Evolutionary conservation across 2,888 invertebrate species (phyloP), one percentile per base, ranked within the genome.

Genomic region (Archaeoteleia sp.): DNA sequence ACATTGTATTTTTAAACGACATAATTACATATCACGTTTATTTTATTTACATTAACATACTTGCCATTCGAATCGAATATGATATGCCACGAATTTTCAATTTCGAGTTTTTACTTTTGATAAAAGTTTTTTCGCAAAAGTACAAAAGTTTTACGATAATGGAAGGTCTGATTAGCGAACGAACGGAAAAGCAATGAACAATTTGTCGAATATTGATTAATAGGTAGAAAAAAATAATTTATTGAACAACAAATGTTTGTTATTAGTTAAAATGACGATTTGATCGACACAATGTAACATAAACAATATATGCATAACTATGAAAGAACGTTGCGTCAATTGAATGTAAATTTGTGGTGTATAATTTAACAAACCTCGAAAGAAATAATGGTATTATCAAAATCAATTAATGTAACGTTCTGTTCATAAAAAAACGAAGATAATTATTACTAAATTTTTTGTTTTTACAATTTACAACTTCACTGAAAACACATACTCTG

Each of bases 1-100:
- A 58, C 53, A 66, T 66, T 66, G 53, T 66, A 58, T 66, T 58
- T 58, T 58, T 40, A 58, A 58, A 58, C 46, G 58, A 66, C 58
- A 66, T 58, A 58, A 58, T 66, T 66, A 58, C 53, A 27, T 58
- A 54, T 58, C 65, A 65, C 53, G 53, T 58, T 57, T 57, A 51
- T 53, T 32, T 29, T 65, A 58, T 57, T 45, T 53, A 57, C 48
- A 53, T 46, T 29, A 53, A 53, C 35, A 65, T 65, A 49, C 10
- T 63, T 63, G 43, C 45, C 43, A 32, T 63, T 45, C 39, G 55
- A 63, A 57, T 63, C 14, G 30, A 63, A 45, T 63, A 43, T 63
- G 63, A 63, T 63, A 63, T 63, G 63, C 57, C 45, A 30, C 55
- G 35, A 37, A 51, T 57, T 45, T 63, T 49, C 15, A 42, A 39